These are phyloP conservation scores for Mimas tiliae DNA, from an alignment of 2,888 invertebrate genomes.

Conservation along the genomic window DNA sequence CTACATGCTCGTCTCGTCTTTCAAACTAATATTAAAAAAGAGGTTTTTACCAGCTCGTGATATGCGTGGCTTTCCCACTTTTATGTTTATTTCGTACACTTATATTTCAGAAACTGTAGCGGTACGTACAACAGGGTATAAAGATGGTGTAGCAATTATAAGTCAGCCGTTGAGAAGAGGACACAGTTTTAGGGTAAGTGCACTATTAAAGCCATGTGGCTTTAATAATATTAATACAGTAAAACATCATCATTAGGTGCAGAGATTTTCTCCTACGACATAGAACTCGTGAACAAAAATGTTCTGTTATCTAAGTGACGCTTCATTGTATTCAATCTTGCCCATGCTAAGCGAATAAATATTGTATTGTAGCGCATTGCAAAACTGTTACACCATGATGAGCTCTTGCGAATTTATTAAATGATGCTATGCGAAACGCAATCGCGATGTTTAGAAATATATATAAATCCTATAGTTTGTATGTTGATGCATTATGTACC, in stretches of 20 bases:
- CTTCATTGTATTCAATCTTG: neutral
- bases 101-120: constrained; percentile 83
- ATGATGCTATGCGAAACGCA: neutral
- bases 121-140: constrained; percentile 91
- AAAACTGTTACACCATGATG: neutral
- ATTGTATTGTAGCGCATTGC: neutral
- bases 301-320: neutral
- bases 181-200: constrained; percentile 87
- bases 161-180: constrained; percentile 87
- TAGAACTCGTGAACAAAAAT: neutral
- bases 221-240: too few species aligned
- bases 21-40: too few species aligned
- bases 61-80: too few species aligned
- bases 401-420: neutral
- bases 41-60: too few species aligned
- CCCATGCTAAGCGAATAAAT: neutral
- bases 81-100: too few species aligned
- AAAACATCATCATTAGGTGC: too few species aligned
- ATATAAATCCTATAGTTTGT: neutral
- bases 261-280: too few species aligned
- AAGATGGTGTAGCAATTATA: constrained; percentile 91
- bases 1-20: too few species aligned
- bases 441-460: neutral
- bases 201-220: neutral
- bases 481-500: neutral